Percentiles rank a stretch among this genome's conserved stretches.
Evolutionary conservation across 2,113 vertebrate genomes (phyloP).

Genomic region (Tympanuchus pallidicinctus): DNA sequence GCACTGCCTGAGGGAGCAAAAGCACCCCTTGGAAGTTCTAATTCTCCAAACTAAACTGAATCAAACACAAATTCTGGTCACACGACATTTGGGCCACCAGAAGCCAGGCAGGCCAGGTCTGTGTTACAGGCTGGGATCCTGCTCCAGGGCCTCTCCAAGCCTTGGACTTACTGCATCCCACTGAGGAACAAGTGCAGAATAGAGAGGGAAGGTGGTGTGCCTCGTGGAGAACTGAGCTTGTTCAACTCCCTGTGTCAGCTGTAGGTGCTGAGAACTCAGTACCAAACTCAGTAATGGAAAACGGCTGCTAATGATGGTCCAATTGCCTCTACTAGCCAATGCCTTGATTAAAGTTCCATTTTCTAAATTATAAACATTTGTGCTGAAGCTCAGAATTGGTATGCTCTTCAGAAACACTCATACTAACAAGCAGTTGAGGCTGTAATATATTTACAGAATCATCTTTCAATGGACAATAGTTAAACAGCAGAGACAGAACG

Average conservation of each 20-base stretch:
- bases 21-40: background rate
- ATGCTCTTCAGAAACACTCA: background rate
- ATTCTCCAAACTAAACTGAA: background rate
- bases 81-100: background rate
- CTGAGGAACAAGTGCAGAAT: too few relatives aligned
- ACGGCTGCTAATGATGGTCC: background rate
- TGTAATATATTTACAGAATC: background rate
- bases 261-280: fast-evolving
- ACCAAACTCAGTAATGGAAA: background rate
- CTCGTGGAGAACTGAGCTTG: too few relatives aligned
- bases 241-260: background rate
- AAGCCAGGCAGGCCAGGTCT: background rate
- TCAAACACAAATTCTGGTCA: background rate
- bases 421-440: background rate
- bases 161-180: background rate
- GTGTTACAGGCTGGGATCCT: background rate
- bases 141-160: background rate
- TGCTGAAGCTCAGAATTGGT: background rate
- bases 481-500: background rate
- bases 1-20: background rate
- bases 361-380: background rate
- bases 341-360: background rate
- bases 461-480: fast-evolving
- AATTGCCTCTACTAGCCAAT: background rate
- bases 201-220: too few relatives aligned